phyloP scores from a whole-genome alignment of 2,797 vertebrate genomes.

The Chiroxiphia lanceolata region DNA sequence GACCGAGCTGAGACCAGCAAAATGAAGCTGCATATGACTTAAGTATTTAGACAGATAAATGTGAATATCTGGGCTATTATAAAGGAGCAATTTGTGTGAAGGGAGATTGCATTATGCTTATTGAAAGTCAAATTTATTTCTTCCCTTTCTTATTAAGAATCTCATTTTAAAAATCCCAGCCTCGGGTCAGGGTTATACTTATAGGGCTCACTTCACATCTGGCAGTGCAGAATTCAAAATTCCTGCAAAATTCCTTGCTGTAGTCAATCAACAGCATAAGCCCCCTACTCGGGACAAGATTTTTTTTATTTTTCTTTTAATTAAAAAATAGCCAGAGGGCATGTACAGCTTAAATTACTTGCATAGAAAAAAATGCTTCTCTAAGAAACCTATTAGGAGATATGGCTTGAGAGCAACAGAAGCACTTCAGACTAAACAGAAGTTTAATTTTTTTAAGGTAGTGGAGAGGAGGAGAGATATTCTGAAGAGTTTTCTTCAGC shows the following conservation, averaged over 20 bases:
- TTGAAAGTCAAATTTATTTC: slow-evolving; percentile 46
- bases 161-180: slow-evolving; percentile 27
- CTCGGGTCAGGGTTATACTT: slow-evolving; percentile 45
- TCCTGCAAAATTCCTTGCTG: neutral
- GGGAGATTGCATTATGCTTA: slow-evolving; percentile 53
- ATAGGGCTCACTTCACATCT: slow-evolving; percentile 2
- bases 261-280: slow-evolving; percentile 19
- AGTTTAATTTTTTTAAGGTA: slow-evolving; percentile 14
- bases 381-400: slow-evolving; percentile 54
- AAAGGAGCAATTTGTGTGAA: slow-evolving; percentile 45
- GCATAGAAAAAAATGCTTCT: slow-evolving; percentile 27
- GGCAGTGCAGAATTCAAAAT: slow-evolving; percentile 12
- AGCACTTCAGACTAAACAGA: slow-evolving; percentile 43
- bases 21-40: neutral
- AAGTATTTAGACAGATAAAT: slow-evolving; percentile 4
- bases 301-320: slow-evolving; percentile 44
- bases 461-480: neutral
- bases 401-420: slow-evolving; percentile 35
- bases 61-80: slow-evolving; percentile 20
- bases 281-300: neutral
- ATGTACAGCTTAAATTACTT: neutral
- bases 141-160: slow-evolving; percentile 39
- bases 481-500: neutral
- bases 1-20: neutral
- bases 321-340: slow-evolving; percentile 37